Evolutionary conservation across 2,888 invertebrate species (phyloP), one percentile per base, ranked within the genome.

Genomic region (Troides helena): DNA sequence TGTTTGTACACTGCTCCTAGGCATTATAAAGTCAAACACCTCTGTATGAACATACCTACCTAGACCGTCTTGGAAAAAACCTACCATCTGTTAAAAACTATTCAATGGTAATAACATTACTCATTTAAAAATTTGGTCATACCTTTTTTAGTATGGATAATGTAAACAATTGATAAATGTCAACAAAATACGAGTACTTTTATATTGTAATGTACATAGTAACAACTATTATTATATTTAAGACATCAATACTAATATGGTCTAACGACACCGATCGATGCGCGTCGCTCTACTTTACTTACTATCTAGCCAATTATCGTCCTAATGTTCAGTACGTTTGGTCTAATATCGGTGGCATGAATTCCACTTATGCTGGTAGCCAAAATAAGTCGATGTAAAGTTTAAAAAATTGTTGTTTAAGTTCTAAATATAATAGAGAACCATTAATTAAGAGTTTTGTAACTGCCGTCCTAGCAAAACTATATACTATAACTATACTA

Each of bases 251-350:
- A 58, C 69, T 65, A 62, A 69, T 61, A 36, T 56, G 56, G 66
- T 59, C 53, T 70, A 69, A 62, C 65, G 65, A 69, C 62, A 66
- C 1, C 50, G 50, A 66, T 62, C 61, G 53, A 36, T 62, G 39
- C 46, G 25, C 57, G 62, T 17, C 66, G 70, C 10, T 67, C 70
- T 67, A 70, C 53, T 70, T 70, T 63, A n/a, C 59, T 67, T 63
- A n/a, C 59, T 67, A 67, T 63, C 70, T 67, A 17, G 17, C 59
- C 50, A 67, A 70, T 62, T 66, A 69, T 58, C 57, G 65, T 62
- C 58, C 58, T 12, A 69, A 66, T 30, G 30, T 46, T 30, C 21
- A 46, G 18, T 57, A 57, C 65, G 57, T 62, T 62, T 23, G 56
- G 30, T 57, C 2, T 50, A 14, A 50, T 50, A 17, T 50, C 5